Evolutionary conservation across 2,888 invertebrate species (phyloP), one percentile per base, ranked within the genome.

Genomic region (Cataglyphis altisquamis): DNA sequence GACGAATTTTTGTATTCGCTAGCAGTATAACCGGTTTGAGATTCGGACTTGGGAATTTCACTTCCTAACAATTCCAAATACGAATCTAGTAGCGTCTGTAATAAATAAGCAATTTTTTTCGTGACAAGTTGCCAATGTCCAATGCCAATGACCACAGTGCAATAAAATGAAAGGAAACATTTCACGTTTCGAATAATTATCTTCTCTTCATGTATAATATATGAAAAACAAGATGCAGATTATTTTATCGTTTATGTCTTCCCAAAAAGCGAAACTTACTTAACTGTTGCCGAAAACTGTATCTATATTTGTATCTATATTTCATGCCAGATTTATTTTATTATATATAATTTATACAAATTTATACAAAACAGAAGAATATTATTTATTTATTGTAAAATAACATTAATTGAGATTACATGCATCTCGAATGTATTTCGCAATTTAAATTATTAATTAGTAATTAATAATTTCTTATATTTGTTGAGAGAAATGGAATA

Each of bases 51-150:
- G 60, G 25, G 84, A 87, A 88, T 92, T 92, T 92, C 91, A 91
- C 91, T 92, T 92, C 90, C 91, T 89, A 82, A 86, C 85, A 72
- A 87, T 87, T 85, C 84, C 86, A 91, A 91, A 91, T 92, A 90
- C 88, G 89, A 90, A 92, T 91, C 82, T 86, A 55, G 25, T 36
- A 36, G 55, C 55, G 21, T 55, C 36, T 18, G 18, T 72, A 72
- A 72, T 72, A 72, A 55, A 55, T 36, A 18, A 15, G 21, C 70
- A 72, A 36, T 72, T 72, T 83, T 25, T 60, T 41, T 41, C 41
- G 39, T n/a, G 39, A 57, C n/a, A 29, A 73, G n/a, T 60, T 12
- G 29, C 29, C 18, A 29, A 62, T 29, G 41, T 15, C 41, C 29
- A 21, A 68, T 15, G 36, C 9, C 29, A 66, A 21, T 32, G 21